Evolutionary conservation across 2,888 invertebrate genomes (phyloP), one percentile per base, ranked within the genome.

Genomic region (Phaonia tiefii): DNA sequence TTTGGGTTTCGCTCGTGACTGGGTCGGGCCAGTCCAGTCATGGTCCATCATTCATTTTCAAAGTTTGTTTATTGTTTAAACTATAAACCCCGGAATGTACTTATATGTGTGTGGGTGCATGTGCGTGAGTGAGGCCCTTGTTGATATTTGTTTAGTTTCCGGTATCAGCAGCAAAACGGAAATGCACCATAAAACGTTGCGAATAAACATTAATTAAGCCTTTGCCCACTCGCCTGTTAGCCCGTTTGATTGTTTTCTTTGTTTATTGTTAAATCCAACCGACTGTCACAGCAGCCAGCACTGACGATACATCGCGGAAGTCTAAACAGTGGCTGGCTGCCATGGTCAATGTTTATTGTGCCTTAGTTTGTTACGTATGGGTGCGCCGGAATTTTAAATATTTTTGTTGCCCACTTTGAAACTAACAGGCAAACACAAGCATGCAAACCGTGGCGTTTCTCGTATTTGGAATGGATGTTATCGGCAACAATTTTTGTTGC

Each of bases 161-260:
- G 75, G 72, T 81, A 81, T 78, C 78, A 67, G 78, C 78, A 72
- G 20, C 39, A 63, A 63, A 39, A 69, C 51, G 51, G 37, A 58
- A 71, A 80, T 80, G 77, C 74, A 75, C 66, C 78, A 78, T 78
- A 77, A 81, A 80, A 75, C 31, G 74, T 75, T 71, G 66, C 51
- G 44, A 80, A 80, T 77, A 80, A 77, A 77, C 80, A 80, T 79
- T 81, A 78, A 81, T 81, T 81, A 81, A 78, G 75, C 78, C 63
- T 81, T 78, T 31, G 31, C 31, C 4, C 31, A 31, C 31, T 31
- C 31, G 8, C 3, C 8, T 31, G 4, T 77, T 76, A 76, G 70
- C n/a, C n/a, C 70, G 75, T 78, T 69, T 80, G 72, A 74, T 76
- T 80, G 70, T 80, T 80, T 73, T 56, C 73, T 76, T 76, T 76